phyloP scores from a whole-genome alignment of 2,888 invertebrate genomes.

The Keiferia lycopersicella region DNA sequence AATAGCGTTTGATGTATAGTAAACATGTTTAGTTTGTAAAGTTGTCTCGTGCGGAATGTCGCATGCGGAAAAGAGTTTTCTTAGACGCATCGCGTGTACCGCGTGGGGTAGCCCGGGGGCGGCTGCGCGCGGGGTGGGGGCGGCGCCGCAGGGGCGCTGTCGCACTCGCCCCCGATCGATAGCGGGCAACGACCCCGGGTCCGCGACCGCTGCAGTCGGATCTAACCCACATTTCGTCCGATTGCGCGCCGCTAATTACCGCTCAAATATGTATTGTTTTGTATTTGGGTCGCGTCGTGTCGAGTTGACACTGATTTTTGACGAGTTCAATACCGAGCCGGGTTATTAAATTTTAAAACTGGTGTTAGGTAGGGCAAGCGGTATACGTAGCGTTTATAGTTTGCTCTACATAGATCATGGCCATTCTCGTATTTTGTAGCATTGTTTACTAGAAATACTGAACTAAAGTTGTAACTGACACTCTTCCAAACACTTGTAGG shows the following conservation, averaged over 20 bases:
- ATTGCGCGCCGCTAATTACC: conserved; percentile 59
- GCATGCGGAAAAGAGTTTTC: conserved; percentile 74
- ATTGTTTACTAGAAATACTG: background rate
- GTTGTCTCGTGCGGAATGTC: conserved; percentile 52
- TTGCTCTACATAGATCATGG: background rate
- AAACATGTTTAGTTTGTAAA: conserved; percentile 1
- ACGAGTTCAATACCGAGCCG: conserved; percentile 22
- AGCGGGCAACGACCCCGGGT: conserved; percentile 76
- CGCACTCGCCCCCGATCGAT: conserved; percentile 64
- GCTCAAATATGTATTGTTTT: conserved; percentile 58
- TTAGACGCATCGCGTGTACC: conserved; percentile 49
- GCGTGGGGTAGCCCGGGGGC: conserved; percentile 41
- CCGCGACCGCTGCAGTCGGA: conserved; percentile 69
- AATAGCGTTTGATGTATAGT: conserved; percentile 30
- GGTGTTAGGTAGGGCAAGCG: background rate
- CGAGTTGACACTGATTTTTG: conserved; percentile 36
- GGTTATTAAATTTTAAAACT: background rate
- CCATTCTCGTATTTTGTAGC: background rate
- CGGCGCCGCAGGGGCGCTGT: conserved; percentile 47
- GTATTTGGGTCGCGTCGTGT: conserved; percentile 55
- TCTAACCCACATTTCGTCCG: conserved; percentile 67
- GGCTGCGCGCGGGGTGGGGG: conserved; percentile 46
- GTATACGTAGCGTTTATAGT: background rate
- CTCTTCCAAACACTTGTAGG: too few relatives aligned
- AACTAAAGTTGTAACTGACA: background rate